Base-by-base conservation (phyloP, 2,888 invertebrate species). In the Nineta flava region DNA sequence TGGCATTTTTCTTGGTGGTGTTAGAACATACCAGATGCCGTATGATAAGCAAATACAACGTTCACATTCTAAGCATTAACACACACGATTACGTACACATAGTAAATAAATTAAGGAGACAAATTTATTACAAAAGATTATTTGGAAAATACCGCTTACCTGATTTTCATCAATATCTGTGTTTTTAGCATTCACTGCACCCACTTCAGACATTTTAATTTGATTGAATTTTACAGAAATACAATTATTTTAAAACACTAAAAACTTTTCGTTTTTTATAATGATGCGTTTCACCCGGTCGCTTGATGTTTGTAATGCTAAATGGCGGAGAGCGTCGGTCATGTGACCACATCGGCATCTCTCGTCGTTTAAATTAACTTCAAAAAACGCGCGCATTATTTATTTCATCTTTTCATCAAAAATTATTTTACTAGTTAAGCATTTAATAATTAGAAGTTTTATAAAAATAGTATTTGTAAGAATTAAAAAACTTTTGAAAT, bases 261-360 rank as follows among this genome's bases (percentile, higher is more conserved):
- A 60, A 65, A 65, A 60, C 60, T 26, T 26, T 26, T 5, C 26
- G 26, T 58, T 58, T 59, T 60, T 60, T 60, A 62, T 62, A 63
- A 58, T 60, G 60, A 64, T 62, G 64, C 61, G 62, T 21, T 44
- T 21, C 63, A 65, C 68, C 71, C 71, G 72, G 71, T 67, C 67
- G 70, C 61, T 61, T 63, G 49, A 66, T 74, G 73, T 74, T 74
- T 74, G 73, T 73, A 72, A 71, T 66, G 67, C 66, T 70, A 74
- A 69, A 74, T 74, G 74, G 74, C 73, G 72, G 72, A 70, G 67
- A 73, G 75, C 75, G 75, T 74, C 71, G 73, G 74, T 74, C 74
- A 74, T 72, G 74, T 74, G 69, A 69, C 53, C 34, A 16, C 45
- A 19, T 45, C 45, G 45, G 26, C 45, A 13, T 26, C 13, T 26